These are phyloP conservation scores for Ladona fulva DNA, from an alignment of 1,140 invertebrate genomes.

Conservation along the genomic window DNA sequence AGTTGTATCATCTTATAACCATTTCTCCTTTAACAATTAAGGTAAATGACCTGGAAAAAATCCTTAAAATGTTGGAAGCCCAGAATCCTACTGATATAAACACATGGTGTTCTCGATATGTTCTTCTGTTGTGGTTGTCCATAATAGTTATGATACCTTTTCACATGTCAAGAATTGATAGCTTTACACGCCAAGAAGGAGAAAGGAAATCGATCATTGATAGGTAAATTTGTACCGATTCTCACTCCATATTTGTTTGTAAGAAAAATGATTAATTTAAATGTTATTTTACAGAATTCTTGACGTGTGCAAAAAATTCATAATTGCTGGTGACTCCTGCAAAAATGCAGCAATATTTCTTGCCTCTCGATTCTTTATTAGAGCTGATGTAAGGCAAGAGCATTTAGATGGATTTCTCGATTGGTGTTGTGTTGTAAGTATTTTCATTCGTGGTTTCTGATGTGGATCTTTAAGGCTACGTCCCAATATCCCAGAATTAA, in stretches of 20 bases:
- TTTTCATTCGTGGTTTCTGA: background rate
- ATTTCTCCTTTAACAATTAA: conserved; percentile 30
- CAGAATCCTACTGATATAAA: conserved; percentile 67
- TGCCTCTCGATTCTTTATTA: conserved; percentile 30
- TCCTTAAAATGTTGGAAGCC: conserved; percentile 63
- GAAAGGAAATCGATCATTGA: conserved; percentile 53
- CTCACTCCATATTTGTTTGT: conserved; percentile 13
- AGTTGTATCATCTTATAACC: background rate
- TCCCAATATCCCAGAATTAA: too few species aligned
- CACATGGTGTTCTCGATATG: conserved; percentile 83
- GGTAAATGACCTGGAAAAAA: conserved; percentile 78
- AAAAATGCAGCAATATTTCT: conserved; percentile 27
- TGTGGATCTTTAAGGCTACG: too few species aligned
- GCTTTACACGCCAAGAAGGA: conserved; percentile 32
- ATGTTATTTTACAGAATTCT: conserved; percentile 50
- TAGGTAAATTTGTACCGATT: conserved; percentile 33
- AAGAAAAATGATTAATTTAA: background rate
- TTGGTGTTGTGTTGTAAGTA: conserved; percentile 37
- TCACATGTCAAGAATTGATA: conserved; percentile 80
- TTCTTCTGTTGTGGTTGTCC: conserved; percentile 90
- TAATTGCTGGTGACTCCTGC: conserved; percentile 61
- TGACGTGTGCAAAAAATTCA: conserved; percentile 70
- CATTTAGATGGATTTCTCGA: conserved; percentile 66
- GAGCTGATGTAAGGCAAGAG: conserved; percentile 74
- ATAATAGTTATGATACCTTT: conserved; percentile 96